A percentile compares a stretch with the other conserved stretches of the same genome.
phyloP scores from a whole-genome alignment of 2,888 invertebrate species.

The Pomacea canaliculata region DNA sequence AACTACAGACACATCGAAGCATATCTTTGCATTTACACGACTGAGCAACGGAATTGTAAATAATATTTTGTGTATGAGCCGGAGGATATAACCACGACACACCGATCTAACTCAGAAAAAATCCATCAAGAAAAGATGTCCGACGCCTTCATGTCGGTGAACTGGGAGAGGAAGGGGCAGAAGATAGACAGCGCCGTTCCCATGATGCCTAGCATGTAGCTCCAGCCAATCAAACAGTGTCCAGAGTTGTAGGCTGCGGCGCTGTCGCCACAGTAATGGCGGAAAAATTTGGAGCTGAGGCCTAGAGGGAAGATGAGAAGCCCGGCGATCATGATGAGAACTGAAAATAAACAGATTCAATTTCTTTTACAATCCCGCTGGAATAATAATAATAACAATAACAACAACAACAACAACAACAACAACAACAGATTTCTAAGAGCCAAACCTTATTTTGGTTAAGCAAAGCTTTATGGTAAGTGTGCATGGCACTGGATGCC shows the following conservation, averaged over 20 bases:
- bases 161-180: slow-evolving; percentile 68
- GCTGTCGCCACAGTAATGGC: slow-evolving; percentile 65
- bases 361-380: too few relatives aligned
- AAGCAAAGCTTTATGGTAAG: too few relatives aligned
- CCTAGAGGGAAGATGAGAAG: slow-evolving; percentile 70
- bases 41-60: too few relatives aligned
- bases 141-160: slow-evolving; percentile 40
- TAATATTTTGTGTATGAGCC: too few relatives aligned
- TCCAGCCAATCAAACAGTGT: slow-evolving; percentile 70
- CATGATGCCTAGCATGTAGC: slow-evolving; percentile 70
- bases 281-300: slow-evolving; percentile 68
- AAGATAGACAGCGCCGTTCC: slow-evolving; percentile 69
- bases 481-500: too few relatives aligned
- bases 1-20: too few relatives aligned
- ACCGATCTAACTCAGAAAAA: not conserved
- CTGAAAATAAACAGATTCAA: slow-evolving; percentile 48
- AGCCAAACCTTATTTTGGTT: too few relatives aligned
- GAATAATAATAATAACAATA: too few relatives aligned
- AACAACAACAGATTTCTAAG: too few relatives aligned
- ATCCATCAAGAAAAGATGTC: slow-evolving; percentile 32
- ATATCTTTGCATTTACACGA: too few relatives aligned
- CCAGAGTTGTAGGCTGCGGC: slow-evolving; percentile 62
- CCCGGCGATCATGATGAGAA: slow-evolving; percentile 68
- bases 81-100: too few relatives aligned
- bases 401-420: too few relatives aligned